phyloP scores from a whole-genome alignment of 2,113 vertebrate species.

The Ophiodon elongatus region DNA sequence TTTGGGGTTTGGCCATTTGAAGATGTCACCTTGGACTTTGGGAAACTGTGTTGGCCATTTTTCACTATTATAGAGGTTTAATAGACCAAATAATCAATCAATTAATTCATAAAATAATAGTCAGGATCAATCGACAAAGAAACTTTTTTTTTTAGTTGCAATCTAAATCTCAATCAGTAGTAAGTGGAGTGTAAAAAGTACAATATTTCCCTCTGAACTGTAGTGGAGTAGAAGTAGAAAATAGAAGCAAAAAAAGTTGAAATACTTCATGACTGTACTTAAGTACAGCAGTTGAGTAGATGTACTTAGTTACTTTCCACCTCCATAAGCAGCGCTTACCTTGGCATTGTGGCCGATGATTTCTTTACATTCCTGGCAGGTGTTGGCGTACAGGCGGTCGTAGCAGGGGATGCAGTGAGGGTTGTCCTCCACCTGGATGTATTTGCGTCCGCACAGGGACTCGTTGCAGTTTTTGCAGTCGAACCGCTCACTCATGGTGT shows the following conservation, averaged over 20 bases:
- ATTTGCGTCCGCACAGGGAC: conserved; percentile 93
- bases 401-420: conserved; percentile 97
- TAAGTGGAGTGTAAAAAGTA: background rate
- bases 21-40: background rate
- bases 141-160: background rate
- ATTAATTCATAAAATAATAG: background rate
- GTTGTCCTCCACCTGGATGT: conserved; percentile 91
- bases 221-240: background rate
- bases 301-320: background rate
- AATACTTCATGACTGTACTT: background rate
- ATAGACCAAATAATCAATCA: background rate
- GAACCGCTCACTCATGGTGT: conserved; percentile 92
- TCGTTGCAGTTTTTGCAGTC: conserved; percentile 93
- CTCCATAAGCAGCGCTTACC: conserved; percentile 79
- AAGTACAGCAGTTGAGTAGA: background rate
- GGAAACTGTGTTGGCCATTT: background rate
- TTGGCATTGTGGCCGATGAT: conserved; percentile 92
- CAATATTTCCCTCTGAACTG: background rate
- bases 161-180: background rate
- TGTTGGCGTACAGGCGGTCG: conserved; percentile 92
- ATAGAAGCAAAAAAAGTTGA: background rate
- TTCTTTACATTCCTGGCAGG: conserved; percentile 94
- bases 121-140: background rate
- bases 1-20: background rate
- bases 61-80: background rate